Evolutionary conservation across 1,140 invertebrate species (phyloP), one percentile per base, ranked within the genome.

Genomic region (Heliothis subflexa): DNA sequence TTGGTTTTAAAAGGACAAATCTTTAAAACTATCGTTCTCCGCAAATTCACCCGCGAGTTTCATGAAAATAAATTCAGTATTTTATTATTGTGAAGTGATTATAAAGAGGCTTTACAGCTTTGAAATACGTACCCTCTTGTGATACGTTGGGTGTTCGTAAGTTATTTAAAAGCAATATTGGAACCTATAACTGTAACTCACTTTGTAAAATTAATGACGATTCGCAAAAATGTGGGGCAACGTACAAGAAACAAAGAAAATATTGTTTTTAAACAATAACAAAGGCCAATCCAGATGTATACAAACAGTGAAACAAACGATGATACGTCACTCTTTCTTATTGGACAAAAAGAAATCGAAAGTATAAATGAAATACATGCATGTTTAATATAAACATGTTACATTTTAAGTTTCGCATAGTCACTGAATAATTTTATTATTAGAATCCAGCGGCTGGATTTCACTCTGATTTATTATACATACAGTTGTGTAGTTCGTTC

Each of bases 191-290:
- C 9, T 40, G 33, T 9, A 40, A 5, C 33, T 40, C 33, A 0
- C 33, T 40, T 40, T 40, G 5, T 40, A 0, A 40, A 40, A 40
- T 40, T 40, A 40, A 40, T 40, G 33, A 40, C 33, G 33, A 40
- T 40, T 7, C 33, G 1, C 9, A 5, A 40, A 40, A 40, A 5
- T 40, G 33, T 40, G 33, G 33, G 5, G 33, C 33, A 40, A 40
- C 7, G 33, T 40, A 70, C 28, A 13, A 70, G 47, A 14, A 68
- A 68, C 45, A 68, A 25, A 47, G 45, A 13, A 28, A n/a, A 28
- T 70, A 52, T 70, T 66, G 10, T n/a, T 16, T 21, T 47, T n/a
- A 49, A 66, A 66, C 66, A 70, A 52, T 50, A 70, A 70, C 47
- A 70, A 21, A 28, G 12, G 49, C 21, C 64, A 28, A 21, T 66